Evolutionary conservation across 2,113 vertebrate species (phyloP).

Genomic region (Apodemus speciosus): DNA sequence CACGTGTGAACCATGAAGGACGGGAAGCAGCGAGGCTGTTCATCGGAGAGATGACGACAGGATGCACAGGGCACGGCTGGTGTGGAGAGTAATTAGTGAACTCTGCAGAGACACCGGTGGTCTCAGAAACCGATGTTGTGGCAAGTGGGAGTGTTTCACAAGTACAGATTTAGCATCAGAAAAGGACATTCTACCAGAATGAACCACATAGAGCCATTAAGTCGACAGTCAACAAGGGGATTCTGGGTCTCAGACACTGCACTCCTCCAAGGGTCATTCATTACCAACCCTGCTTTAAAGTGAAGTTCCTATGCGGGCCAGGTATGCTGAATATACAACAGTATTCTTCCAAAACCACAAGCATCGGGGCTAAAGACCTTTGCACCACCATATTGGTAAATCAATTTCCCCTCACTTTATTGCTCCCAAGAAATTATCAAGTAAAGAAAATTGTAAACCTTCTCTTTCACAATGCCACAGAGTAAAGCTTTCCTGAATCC

Average conservation of each 20-base stretch:
- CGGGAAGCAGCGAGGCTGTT: background rate
- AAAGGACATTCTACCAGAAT: background rate
- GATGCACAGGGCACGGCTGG: background rate
- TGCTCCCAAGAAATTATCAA: constrained; percentile 31
- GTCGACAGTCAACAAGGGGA: background rate
- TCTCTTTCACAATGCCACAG: background rate
- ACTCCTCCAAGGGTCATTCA: background rate
- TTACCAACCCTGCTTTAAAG: background rate
- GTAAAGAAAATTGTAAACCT: background rate
- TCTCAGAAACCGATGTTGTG: background rate
- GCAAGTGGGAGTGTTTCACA: background rate
- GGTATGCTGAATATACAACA: background rate
- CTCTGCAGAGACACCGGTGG: background rate
- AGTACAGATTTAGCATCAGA: background rate
- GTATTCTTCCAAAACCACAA: background rate
- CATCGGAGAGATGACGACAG: background rate
- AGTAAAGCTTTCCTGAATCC: background rate
- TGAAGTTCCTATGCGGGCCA: background rate
- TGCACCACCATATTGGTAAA: background rate
- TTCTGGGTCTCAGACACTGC: background rate
- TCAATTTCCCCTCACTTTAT: background rate
- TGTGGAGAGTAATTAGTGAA: fast-evolving
- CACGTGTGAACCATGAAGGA: background rate
- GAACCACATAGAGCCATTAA: background rate
- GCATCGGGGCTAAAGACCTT: background rate